These are phyloP conservation scores for Trichosurus vulpecula DNA, from an alignment of 2,797 vertebrate species.

Conservation along the genomic window DNA sequence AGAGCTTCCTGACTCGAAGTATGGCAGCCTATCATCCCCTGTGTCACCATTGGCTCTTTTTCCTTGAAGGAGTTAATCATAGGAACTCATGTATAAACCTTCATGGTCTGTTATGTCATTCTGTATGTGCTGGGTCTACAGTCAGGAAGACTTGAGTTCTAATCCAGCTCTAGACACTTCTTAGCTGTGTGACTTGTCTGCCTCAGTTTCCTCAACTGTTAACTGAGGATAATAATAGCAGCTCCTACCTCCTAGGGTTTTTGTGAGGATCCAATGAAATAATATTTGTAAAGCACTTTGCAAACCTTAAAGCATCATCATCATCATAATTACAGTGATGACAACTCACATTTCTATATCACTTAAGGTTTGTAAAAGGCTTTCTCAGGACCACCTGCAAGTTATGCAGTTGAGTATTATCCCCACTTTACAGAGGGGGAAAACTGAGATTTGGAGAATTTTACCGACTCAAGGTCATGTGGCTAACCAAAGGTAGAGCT, in stretches of 20 bases:
- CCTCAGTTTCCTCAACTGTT: not conserved
- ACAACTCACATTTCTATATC: not conserved
- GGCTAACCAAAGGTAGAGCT: not conserved
- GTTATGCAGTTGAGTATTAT: not conserved
- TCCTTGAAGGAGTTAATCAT: not conserved
- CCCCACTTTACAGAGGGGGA: not conserved
- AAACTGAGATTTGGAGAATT: not conserved
- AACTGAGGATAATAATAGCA: not conserved
- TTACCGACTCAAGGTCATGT: not conserved
- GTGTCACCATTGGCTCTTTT: not conserved
- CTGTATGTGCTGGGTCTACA: not conserved
- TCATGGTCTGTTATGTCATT: not conserved
- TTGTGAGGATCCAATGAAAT: not conserved
- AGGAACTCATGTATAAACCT: not conserved
- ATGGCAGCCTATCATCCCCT: not conserved
- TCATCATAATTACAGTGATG: not conserved
- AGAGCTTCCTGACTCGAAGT: not conserved
- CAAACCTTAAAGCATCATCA: not conserved
- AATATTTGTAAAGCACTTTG: not conserved
- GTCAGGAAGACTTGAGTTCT: not conserved
- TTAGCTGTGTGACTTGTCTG: not conserved
- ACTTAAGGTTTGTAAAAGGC: not conserved
- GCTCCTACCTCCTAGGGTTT: not conserved
- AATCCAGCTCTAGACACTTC: not conserved
- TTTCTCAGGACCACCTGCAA: not conserved